A percentile compares a stretch with the other conserved stretches of the same genome.
phyloP scores from a whole-genome alignment of 2,113 vertebrate species.

The Chionis minor region DNA sequence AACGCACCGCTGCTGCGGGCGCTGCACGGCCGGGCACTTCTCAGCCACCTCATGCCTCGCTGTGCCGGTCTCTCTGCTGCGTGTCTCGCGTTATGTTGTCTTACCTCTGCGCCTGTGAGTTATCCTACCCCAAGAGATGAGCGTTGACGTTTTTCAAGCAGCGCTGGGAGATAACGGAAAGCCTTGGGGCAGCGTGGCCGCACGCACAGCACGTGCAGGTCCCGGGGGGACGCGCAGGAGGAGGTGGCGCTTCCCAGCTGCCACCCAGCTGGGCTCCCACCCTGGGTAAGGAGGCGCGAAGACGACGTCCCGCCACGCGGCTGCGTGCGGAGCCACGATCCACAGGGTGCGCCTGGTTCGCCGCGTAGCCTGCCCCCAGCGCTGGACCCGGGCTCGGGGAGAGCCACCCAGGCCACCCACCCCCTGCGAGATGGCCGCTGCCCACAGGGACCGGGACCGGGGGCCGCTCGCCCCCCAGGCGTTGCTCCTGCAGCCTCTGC shows the following conservation, averaged over 20 bases:
- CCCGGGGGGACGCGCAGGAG: rapidly evolving
- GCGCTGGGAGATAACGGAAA: rapidly evolving
- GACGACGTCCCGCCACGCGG: rapidly evolving
- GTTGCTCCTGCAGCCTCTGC: background rate
- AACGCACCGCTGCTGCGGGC: too few species aligned
- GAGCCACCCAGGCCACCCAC: rapidly evolving
- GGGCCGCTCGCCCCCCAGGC: rapidly evolving
- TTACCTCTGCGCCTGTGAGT: rapidly evolving
- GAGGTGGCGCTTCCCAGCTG: too few species aligned
- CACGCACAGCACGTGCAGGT: rapidly evolving
- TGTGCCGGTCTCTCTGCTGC: background rate
- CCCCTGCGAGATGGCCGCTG: rapidly evolving
- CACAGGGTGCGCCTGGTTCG: rapidly evolving
- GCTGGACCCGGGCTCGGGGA: rapidly evolving
- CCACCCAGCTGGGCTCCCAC: background rate
- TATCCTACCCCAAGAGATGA: rapidly evolving
- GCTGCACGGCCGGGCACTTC: background rate
- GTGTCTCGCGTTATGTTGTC: rapidly evolving
- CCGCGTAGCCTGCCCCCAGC: rapidly evolving
- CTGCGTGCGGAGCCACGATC: rapidly evolving
- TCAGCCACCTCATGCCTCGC: rapidly evolving
- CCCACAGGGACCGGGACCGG: rapidly evolving
- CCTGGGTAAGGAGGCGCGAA: rapidly evolving
- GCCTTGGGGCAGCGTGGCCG: rapidly evolving
- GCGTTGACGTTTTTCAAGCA: rapidly evolving